Conservation (phyloP, 2,888 invertebrate species). For the Dicyrtoma fusca region DNA sequence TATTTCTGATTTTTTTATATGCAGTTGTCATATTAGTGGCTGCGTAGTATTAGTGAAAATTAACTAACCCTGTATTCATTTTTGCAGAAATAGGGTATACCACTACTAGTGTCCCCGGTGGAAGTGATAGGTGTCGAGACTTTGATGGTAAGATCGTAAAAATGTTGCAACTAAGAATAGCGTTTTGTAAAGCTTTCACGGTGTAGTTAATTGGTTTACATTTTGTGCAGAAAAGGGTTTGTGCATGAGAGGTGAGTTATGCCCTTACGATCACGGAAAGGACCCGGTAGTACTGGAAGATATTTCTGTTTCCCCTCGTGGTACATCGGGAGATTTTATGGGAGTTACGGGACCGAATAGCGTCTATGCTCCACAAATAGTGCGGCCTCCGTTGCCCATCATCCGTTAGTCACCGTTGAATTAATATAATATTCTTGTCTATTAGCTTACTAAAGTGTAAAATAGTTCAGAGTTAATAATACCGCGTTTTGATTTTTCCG, state of each 20-base stretch:
- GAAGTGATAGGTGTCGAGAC: conserved; percentile 72
- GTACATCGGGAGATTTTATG: conserved; percentile 26
- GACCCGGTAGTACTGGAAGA: conserved; percentile 96
- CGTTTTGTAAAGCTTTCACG: not conserved
- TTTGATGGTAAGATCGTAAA: conserved; percentile 71
- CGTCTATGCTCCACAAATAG: conserved; percentile 34
- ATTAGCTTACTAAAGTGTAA: too few relatives aligned
- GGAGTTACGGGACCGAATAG: conserved; percentile 23
- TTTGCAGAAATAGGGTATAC: conserved; percentile 41
- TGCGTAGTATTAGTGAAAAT: not conserved
- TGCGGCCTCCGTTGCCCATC: conserved; percentile 35
- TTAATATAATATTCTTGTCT: not conserved
- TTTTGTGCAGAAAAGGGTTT: conserved; percentile 69
- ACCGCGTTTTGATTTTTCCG: not conserved
- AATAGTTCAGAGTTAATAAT: too few relatives aligned
- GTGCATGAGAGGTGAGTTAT: conserved; percentile 95
- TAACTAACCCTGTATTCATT: conserved; percentile 6
- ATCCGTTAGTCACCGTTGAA: conserved; percentile 24
- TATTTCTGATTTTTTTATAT: not conserved
- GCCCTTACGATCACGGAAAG: conserved; percentile 94
- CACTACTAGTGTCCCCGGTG: conserved; percentile 15
- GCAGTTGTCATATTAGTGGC: too few relatives aligned
- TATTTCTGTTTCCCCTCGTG: conserved; percentile 60
- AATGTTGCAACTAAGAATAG: not conserved
- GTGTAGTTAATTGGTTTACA: not conserved